phyloP scores from a whole-genome alignment of 1,140 invertebrate species.

The Colletes latitarsis region DNA sequence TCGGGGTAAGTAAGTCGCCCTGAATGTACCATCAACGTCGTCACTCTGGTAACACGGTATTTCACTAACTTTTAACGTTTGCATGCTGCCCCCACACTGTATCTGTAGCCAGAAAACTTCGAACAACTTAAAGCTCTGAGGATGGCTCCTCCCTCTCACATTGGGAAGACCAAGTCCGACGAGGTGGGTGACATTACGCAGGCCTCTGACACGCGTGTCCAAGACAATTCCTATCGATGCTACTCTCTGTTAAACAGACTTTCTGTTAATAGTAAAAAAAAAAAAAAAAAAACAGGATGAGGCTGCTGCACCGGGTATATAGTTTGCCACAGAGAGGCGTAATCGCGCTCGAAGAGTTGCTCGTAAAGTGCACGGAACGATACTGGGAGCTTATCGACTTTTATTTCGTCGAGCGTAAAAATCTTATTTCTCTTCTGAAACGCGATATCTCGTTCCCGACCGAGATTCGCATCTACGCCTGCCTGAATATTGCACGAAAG shows the following conservation, averaged over 20 bases:
- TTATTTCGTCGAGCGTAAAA: slow-evolving; percentile 15
- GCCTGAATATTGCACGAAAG: not conserved
- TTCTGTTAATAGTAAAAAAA: not conserved
- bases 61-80: slow-evolving; percentile 77
- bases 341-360: not conserved
- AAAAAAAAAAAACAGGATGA: not conserved
- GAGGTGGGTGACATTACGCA: slow-evolving; percentile 85
- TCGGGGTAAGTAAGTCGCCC: slow-evolving; percentile 53
- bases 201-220: not conserved
- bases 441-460: slow-evolving; percentile 24
- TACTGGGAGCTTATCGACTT: slow-evolving; percentile 17
- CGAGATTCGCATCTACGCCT: slow-evolving; percentile 21
- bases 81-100: slow-evolving; percentile 80
- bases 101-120: slow-evolving; percentile 87
- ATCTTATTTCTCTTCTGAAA: slow-evolving; percentile 19
- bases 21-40: not conserved
- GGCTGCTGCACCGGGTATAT: not conserved
- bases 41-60: slow-evolving; percentile 9
- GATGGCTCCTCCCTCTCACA: slow-evolving; percentile 90
- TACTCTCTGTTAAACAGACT: not conserved
- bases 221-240: not conserved
- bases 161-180: slow-evolving; percentile 91
- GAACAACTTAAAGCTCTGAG: slow-evolving; percentile 88
- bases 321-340: not conserved
- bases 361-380: slow-evolving; percentile 12